phyloP scores from a whole-genome alignment of 2,113 vertebrate genomes.

The Psilopsiagon aurifrons region DNA sequence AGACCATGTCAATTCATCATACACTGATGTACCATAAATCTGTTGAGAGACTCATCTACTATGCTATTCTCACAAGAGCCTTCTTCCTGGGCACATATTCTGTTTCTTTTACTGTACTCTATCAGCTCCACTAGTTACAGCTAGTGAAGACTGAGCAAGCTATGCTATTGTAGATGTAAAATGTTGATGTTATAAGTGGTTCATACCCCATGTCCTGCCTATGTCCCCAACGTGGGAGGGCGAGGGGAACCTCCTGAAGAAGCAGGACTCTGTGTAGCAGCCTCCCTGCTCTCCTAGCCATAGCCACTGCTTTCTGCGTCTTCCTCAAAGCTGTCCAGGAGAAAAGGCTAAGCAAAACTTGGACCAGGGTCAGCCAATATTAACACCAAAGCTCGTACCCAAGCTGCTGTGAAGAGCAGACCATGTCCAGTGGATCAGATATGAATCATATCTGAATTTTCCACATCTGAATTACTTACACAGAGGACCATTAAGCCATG shows the following conservation, averaged over 20 bases:
- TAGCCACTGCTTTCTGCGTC: rapidly evolving
- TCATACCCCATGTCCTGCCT: neutral
- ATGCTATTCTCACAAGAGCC: neutral
- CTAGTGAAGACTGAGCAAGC: neutral
- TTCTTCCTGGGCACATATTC: neutral
- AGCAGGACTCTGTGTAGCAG: neutral
- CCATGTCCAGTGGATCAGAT: neutral
- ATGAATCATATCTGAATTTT: too few relatives aligned
- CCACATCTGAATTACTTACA: neutral
- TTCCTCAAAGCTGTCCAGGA: neutral
- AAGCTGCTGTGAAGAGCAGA: neutral
- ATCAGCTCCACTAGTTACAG: slow-evolving; percentile 7
- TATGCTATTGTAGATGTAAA: neutral
- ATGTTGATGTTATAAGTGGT: neutral
- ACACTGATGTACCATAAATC: neutral
- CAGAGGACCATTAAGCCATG: neutral
- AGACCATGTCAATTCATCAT: neutral
- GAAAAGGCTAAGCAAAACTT: neutral
- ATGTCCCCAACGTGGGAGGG: neutral
- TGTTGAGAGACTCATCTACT: neutral
- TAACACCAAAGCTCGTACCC: neutral
- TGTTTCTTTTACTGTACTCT: neutral
- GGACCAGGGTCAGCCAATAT: neutral
- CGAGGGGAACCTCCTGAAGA: neutral
- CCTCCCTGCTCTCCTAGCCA: neutral